Evolutionary conservation across 2,113 vertebrate genomes (phyloP).

Genomic region (mouse (Mus musculus)): GRCm39 chr8:57860501-57861000

Average conservation of each 20-base stretch:
- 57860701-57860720: constrained; percentile 2
- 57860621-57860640: background rate
- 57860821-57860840: background rate
- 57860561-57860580: background rate
- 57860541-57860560: background rate
- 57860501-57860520: background rate
- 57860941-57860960: background rate
- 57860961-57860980: background rate
- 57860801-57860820: background rate
- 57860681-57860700: background rate
- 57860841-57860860: background rate
- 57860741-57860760: background rate
- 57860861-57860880: background rate
- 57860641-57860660: background rate
- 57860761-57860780: background rate
- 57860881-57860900: background rate
- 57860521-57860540: background rate
- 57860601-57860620: background rate
- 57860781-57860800: constrained; percentile 23
- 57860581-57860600: background rate
- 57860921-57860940: background rate
- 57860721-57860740: constrained; percentile 24
- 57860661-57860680: background rate
- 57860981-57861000: background rate
- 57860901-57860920: background rate